phyloP scores from a whole-genome alignment of 2,797 vertebrate genomes.

The Sciurus carolinensis region DNA sequence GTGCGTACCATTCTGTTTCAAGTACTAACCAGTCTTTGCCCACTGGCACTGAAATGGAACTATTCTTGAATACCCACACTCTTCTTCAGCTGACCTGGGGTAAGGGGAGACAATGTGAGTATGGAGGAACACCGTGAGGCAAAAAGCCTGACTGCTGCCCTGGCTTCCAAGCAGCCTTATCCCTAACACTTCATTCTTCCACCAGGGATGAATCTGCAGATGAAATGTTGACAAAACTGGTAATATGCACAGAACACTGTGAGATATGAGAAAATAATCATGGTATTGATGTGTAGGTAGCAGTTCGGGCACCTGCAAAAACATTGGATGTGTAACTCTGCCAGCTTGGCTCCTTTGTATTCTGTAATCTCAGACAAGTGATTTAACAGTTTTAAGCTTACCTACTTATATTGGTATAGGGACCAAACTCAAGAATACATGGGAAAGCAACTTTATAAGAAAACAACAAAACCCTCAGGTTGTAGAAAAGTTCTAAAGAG shows the following conservation, averaged over 20 bases:
- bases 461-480: constrained; percentile 42
- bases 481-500: constrained; percentile 10
- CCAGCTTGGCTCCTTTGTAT: background rate
- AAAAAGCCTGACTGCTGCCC: background rate
- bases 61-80: background rate
- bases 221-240: background rate
- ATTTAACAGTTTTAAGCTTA: background rate
- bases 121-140: background rate
- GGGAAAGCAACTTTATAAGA: background rate
- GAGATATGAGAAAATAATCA: background rate
- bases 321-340: background rate
- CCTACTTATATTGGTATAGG: background rate
- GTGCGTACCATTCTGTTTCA: background rate
- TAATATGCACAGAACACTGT: background rate
- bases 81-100: background rate
- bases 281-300: background rate
- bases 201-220: background rate
- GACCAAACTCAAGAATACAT: background rate
- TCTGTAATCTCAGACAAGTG: background rate
- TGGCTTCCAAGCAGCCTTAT: background rate
- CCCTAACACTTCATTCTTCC: background rate
- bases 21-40: constrained; percentile 8
- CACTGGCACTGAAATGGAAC: background rate
- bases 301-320: background rate
- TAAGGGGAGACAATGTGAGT: background rate